These are phyloP conservation scores for Sycophaga agraensis DNA, from an alignment of 1,140 invertebrate species.

Conservation along the genomic window DNA sequence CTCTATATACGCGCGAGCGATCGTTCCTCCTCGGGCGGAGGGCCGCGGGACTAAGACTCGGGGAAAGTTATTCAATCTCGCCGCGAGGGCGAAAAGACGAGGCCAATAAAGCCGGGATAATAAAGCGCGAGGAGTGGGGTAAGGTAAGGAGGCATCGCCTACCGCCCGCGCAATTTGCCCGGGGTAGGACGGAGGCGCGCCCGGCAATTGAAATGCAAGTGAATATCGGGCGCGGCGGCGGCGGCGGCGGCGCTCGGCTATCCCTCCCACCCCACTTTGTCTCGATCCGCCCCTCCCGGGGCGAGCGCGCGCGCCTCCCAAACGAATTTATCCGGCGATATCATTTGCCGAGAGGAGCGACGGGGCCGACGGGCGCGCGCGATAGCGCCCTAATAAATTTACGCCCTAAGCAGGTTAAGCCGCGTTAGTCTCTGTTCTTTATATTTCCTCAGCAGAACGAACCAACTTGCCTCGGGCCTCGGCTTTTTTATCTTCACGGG, in stretches of 20 bases:
- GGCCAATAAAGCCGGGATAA: constrained; percentile 16
- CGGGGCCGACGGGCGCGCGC: constrained; percentile 29
- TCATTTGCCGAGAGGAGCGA: constrained; percentile 46
- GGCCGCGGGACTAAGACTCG: no score
- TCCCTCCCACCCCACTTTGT: constrained; percentile 25
- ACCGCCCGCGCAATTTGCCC: constrained; percentile 3
- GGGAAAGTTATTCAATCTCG: constrained; percentile 19
- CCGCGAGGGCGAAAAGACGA: background rate
- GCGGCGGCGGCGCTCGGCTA: no score
- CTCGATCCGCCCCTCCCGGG: background rate
- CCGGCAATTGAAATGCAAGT: constrained; percentile 23
- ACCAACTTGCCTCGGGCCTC: constrained; percentile 13
- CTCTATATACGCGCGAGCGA: no score
- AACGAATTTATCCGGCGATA: constrained; percentile 54
- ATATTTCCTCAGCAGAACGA: constrained; percentile 51
- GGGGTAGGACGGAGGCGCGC: constrained; percentile 6
- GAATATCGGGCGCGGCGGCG: no score
- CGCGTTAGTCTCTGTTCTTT: constrained; percentile 57
- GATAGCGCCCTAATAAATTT: constrained; percentile 56
- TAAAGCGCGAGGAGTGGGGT: constrained; percentile 20
- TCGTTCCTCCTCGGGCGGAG: no score
- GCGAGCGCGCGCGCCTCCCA: constrained; percentile 17
- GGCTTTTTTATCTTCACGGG: no score
- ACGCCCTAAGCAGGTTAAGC: constrained; percentile 57
- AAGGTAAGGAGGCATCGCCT: constrained; percentile 5